Base-by-base conservation (phyloP, 2,113 vertebrate genomes). In the Epinephelus lanceolatus region DNA sequence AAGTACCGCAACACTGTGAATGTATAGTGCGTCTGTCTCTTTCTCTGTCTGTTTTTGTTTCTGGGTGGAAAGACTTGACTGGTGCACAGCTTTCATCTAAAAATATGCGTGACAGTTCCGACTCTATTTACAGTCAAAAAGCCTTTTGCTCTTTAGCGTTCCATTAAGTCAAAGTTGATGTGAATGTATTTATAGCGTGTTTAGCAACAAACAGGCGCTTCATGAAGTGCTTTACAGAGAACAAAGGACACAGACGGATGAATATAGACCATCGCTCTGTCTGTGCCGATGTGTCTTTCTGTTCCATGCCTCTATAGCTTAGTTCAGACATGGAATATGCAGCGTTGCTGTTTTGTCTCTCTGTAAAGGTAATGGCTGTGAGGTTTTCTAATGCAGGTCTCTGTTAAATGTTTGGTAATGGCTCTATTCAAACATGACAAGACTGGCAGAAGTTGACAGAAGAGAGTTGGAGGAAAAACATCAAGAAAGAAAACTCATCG, bases 161-260 rank as follows among this genome's bases (percentile, higher is more conserved):
- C 81, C 77, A 62, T 62, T 27, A 47, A 51, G 81, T 77, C 76
- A 62, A 27, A 77, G 75, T 80, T 83, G 84, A 57, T 23, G 27
- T 72, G 76, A 52, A 66, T 79, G 15, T 89, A 91, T 91, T 91
- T 83, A 78, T 85, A 83, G 80, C 45, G 1, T 15, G 56, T 71
- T 84, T 53, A 66, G 76, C 5, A 66, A 68, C 73, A 86, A 81
- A 80, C 47, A n/a, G 7, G 15, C 23, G 19, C 57, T 57, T 79
- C n/a, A 15, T 7, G 33, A 65, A 56, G 56, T 10, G 42, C 55
- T 45, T 59, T 63, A 51, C 12, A 23, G 30, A 76, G 76, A 86
- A 88, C 80, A 76, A 81, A 78, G 52, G 61, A 76, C 67, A 68
- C 30, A 76, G 12, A 60, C 55, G 1, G 71, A 87, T 80, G 77